Base-by-base conservation (phyloP, 2,797 vertebrate genomes). In the Oophaga sylvatica region DNA sequence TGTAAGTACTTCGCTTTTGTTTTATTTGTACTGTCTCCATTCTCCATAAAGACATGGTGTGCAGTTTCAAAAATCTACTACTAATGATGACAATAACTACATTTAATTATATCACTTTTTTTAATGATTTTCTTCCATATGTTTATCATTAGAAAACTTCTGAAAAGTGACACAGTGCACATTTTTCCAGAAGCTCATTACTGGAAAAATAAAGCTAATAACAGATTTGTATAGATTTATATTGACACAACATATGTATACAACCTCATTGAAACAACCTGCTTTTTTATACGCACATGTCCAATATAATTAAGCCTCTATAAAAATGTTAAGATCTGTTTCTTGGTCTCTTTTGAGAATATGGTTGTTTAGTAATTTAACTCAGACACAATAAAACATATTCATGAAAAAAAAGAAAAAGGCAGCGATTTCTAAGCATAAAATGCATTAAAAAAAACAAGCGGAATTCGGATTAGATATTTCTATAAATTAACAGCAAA, bases 181-280 rank as follows among this genome's bases (percentile, higher is more conserved):
- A 41, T 48, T 81, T 5, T 81, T 62, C 48, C 41, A 53, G 16
- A 48, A 65, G 31, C 63, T 45, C 13, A 81, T 81, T 81, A 81
- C 22, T 8, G 2, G 41, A 7, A 81, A 26, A 67, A 65, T 48
- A 45, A 35, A 35, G 35, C 2, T 35, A 17, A 20, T 48, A 67
- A 81, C 80, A 81, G 80, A 81, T 35, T 81, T 81, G 59, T 81
- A 26, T 65, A 65, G 59, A 63, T 81, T 45, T 81, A 62, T 59
- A 41, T 62, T 63, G 62, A 65, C 80, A 67, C 22, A 53, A 67
- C 80, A 81, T 81, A 81, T 81, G 79, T 41, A 63, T 22, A 81
- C 59, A 65, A 19, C 12, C 5, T n/a, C 35, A 48, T 16, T 67
- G 62, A 48, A 13, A 81, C 35, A 67, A 67, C 62, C 26, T 2